phyloP scores from a whole-genome alignment of 2,113 vertebrate genomes.

The Nothocercus nigrocapillus region DNA sequence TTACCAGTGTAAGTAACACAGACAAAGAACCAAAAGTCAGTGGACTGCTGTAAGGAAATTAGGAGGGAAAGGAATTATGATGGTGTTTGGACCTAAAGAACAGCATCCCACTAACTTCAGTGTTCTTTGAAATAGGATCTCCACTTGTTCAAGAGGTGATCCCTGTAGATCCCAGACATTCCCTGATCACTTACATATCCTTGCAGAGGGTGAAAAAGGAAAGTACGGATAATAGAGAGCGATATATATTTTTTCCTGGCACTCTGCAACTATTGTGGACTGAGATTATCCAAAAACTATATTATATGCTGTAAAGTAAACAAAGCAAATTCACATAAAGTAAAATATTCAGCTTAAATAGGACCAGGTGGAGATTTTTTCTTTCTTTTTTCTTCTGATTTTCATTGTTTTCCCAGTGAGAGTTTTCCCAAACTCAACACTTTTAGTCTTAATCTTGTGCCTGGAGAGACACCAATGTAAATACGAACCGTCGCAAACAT shows the following conservation, averaged over 20 bases:
- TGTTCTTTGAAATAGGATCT: not conserved
- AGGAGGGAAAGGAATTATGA: not conserved
- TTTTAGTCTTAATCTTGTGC: not conserved
- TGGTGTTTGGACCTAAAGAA: not conserved
- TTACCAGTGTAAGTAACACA: not conserved
- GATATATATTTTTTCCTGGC: accelerated
- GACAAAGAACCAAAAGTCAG: not conserved
- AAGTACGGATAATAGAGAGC: accelerated
- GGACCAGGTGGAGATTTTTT: not conserved
- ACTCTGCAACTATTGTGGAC: not conserved
- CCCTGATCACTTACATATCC: not conserved
- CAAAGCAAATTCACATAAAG: not conserved
- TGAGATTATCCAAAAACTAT: not conserved
- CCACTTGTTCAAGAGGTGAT: not conserved
- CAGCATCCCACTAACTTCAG: accelerated
- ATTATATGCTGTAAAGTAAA: not conserved
- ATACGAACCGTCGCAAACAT: not conserved
- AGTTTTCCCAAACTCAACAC: not conserved
- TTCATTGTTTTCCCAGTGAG: not conserved
- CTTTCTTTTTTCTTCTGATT: not conserved
- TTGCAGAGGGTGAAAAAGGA: not conserved
- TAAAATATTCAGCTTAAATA: not conserved
- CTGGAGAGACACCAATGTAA: not conserved
- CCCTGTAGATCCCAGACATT: not conserved
- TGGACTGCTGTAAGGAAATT: not conserved